These are phyloP conservation scores for Acleris sparsana DNA, from an alignment of 2,888 invertebrate genomes.

Conservation along the genomic window DNA sequence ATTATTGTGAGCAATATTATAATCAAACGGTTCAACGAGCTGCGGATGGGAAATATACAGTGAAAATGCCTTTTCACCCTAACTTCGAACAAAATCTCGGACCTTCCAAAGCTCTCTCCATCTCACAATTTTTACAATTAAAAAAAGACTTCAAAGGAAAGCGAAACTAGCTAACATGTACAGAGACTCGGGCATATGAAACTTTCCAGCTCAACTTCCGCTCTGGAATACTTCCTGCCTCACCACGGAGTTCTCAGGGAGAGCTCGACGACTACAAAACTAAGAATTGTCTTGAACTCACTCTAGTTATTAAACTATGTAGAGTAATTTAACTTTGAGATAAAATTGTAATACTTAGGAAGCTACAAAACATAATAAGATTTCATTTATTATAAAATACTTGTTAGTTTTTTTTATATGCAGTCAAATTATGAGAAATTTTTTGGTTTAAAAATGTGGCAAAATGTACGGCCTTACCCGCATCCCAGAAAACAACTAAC, in stretches of 20 bases:
- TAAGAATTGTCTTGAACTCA: constrained; percentile 11
- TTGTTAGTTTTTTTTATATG: too few species aligned
- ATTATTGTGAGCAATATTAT: constrained; percentile 36
- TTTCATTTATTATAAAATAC: too few species aligned
- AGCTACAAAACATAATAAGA: too few species aligned
- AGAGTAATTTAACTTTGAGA: too few species aligned
- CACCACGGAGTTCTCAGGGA: constrained; percentile 6
- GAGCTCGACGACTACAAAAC: background rate
- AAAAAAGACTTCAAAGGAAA: constrained; percentile 13
- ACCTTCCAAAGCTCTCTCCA: constrained; percentile 22
- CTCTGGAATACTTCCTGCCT: background rate
- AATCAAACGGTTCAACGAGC: constrained; percentile 23
- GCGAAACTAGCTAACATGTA: constrained; percentile 22
- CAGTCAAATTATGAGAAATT: too few species aligned
- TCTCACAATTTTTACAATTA: constrained; percentile 33
- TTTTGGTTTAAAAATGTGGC: too few species aligned
- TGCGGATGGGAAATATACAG: constrained; percentile 34
- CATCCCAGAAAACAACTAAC: background rate
- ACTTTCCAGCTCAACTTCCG: background rate
- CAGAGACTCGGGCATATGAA: constrained; percentile 28
- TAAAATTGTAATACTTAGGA: too few species aligned
- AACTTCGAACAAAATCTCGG: constrained; percentile 33
- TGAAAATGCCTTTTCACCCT: constrained; percentile 35
- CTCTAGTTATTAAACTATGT: too few species aligned
- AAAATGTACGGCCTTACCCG: too few species aligned